A percentile compares a stretch with the other conserved stretches of the same genome.
Conservation (phyloP, 30 jellyfish, hydroid and myxozoan genomes). For the Aurelia sp. region DNA sequence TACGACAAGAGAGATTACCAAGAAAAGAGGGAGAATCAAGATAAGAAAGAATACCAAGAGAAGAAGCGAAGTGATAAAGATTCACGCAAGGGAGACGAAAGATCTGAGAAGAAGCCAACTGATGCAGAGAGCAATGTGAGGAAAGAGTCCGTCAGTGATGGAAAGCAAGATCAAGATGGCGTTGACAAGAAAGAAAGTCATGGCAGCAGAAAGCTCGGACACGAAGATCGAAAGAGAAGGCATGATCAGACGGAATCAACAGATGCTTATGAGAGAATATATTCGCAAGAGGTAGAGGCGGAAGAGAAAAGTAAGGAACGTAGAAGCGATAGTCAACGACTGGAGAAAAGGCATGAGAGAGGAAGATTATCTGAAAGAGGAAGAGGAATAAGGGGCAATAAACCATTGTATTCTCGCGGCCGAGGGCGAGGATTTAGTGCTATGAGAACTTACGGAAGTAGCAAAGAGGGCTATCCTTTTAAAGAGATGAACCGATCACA, state of each 20-base stretch:
- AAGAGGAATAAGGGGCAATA: slow-evolving; percentile 47
- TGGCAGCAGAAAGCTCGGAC: slow-evolving; percentile 34
- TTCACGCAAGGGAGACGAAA: slow-evolving; percentile 36
- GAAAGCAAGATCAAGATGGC: neutral
- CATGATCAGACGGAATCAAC: slow-evolving; percentile 53
- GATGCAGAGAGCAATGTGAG: slow-evolving; percentile 29
- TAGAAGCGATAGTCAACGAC: slow-evolving; percentile 22
- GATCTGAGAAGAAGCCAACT: neutral
- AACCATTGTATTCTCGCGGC: slow-evolving; percentile 36
- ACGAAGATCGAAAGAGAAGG: slow-evolving; percentile 60
- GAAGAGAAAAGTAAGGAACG: slow-evolving; percentile 44
- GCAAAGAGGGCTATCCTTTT: slow-evolving; percentile 37
- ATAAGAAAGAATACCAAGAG: neutral
- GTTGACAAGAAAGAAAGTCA: neutral
- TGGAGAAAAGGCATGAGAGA: slow-evolving; percentile 38
- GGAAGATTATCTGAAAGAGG: slow-evolving; percentile 35
- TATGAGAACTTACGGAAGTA: neutral
- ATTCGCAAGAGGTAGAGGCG: slow-evolving; percentile 52
- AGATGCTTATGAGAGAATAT: slow-evolving; percentile 17
- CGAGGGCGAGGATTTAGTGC: slow-evolving; percentile 50
- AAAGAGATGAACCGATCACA: slow-evolving; percentile 10
- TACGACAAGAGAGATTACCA: slow-evolving; percentile 4
- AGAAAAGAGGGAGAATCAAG: slow-evolving; percentile 42
- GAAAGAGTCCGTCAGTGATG: neutral
- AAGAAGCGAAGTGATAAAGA: slow-evolving; percentile 22